A percentile compares a stretch with the other conserved stretches of the same genome.
Evolutionary conservation across 2,797 vertebrate species (phyloP).

Genomic region (Euthynnus affinis): DNA sequence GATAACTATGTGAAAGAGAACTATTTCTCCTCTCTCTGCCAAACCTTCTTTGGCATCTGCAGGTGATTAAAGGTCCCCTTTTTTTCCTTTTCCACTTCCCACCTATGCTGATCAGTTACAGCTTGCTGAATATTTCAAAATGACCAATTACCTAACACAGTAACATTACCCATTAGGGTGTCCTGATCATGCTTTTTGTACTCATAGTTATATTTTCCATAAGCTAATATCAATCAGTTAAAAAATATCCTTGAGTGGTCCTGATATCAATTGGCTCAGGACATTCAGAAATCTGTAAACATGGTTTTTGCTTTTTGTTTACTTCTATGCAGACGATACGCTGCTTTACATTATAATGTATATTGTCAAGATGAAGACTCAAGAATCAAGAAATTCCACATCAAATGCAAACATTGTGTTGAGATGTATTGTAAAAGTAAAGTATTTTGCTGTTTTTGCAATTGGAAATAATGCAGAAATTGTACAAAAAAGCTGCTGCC

Average conservation of each 20-base stretch:
- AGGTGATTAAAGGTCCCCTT: not conserved
- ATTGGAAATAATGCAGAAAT: no score
- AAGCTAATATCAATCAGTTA: not conserved
- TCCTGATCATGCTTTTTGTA: no score
- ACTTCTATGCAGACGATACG: slow-evolving; percentile 20
- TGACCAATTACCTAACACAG: not conserved
- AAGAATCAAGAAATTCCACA: no score
- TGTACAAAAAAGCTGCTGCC: no score
- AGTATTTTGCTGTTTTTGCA: no score
- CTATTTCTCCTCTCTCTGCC: no score
- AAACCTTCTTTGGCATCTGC: not conserved
- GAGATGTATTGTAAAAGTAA: no score
- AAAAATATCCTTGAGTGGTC: not conserved
- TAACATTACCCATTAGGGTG: not conserved
- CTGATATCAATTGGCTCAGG: no score
- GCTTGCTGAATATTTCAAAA: not conserved
- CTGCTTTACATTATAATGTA: not conserved
- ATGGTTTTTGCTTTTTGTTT: not conserved
- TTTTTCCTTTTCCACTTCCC: not conserved
- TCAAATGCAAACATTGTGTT: no score
- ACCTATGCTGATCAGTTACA: not conserved
- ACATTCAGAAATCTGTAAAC: not conserved
- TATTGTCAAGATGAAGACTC: no score
- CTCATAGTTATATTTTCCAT: not conserved
- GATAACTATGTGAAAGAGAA: no score